A percentile compares a stretch with the other conserved stretches of the same genome.
phyloP scores from a whole-genome alignment of 2,888 invertebrate species.

The Cephus spinipes region DNA sequence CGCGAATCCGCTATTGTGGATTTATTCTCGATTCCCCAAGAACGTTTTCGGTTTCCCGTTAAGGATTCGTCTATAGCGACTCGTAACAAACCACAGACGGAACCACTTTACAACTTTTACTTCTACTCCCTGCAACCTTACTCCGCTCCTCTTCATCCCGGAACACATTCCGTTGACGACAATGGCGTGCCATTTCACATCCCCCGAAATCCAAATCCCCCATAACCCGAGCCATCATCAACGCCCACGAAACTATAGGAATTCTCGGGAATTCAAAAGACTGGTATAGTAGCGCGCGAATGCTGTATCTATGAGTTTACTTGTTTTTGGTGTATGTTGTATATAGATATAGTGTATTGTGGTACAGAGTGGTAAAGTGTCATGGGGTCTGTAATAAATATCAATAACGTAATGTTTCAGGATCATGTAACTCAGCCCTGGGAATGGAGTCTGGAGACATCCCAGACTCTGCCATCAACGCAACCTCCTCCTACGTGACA shows the following conservation, averaged over 20 bases:
- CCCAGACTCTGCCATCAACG: slow-evolving; percentile 76
- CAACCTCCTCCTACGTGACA: slow-evolving; percentile 78
- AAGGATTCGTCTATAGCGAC: slow-evolving; percentile 7
- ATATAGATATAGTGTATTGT: background rate
- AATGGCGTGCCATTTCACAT: background rate
- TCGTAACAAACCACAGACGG: slow-evolving; percentile 23
- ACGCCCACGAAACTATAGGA: background rate
- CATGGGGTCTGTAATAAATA: slow-evolving; percentile 11
- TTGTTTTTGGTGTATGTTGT: background rate
- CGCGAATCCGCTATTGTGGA: slow-evolving; percentile 29
- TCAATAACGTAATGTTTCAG: slow-evolving; percentile 64
- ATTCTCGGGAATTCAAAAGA: background rate
- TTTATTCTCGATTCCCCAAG: slow-evolving; percentile 31
- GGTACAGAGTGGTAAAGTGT: background rate
- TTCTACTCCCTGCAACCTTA: slow-evolving; percentile 3
- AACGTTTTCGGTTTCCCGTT: slow-evolving; percentile 16
- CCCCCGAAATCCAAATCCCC: background rate
- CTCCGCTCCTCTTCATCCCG: slow-evolving; percentile 10
- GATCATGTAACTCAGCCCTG: slow-evolving; percentile 73
- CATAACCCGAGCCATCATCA: background rate
- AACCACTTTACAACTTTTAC: slow-evolving; percentile 25
- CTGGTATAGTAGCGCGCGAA: background rate
- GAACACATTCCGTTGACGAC: background rate
- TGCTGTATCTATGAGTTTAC: background rate
- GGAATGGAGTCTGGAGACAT: slow-evolving; percentile 81